Percentiles rank a stretch among this genome's conserved stretches.
Evolutionary conservation across 2,888 invertebrate genomes (phyloP).

Genomic region (Aradus depressus): DNA sequence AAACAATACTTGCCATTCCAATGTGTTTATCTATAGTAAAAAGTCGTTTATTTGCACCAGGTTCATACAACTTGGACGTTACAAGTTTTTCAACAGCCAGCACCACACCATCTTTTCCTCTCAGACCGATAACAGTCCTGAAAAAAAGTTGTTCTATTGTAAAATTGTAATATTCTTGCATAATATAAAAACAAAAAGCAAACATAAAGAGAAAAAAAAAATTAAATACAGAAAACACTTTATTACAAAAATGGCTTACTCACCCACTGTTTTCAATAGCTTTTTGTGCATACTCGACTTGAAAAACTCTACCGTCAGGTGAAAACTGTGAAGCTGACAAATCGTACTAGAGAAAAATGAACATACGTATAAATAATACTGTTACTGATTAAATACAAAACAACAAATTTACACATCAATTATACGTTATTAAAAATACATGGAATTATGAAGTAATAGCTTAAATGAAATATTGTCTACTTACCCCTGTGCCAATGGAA

Average conservation of each 20-base stretch:
- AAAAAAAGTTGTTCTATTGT: constrained; percentile 25
- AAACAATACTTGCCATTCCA: constrained; percentile 59
- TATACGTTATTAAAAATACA: not conserved
- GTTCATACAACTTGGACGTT: constrained; percentile 84
- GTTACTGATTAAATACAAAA: constrained; percentile 1
- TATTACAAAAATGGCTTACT: constrained; percentile 30
- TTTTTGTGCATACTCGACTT: constrained; percentile 98
- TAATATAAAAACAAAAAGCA: not conserved
- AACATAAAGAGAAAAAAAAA: not conserved
- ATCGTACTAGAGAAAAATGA: constrained; percentile 69
- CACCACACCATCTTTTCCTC: constrained; percentile 93
- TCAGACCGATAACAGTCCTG: constrained; percentile 82
- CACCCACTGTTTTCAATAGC: constrained; percentile 95
- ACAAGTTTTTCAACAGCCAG: constrained; percentile 96
- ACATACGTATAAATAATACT: constrained; percentile 13
- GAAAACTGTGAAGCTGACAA: constrained; percentile 99
- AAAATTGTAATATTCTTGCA: not conserved
- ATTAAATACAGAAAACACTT: not conserved
- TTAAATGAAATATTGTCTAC: constrained; percentile 36
- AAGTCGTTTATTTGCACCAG: constrained; percentile 80
- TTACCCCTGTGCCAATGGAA: constrained; percentile 90
- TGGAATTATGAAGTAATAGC: not conserved
- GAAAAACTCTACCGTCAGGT: constrained; percentile 97
- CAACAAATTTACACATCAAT: not conserved
- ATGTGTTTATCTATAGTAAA: constrained; percentile 89